These are phyloP conservation scores for Pseudocheirus occidentalis DNA, from an alignment of 2,797 vertebrate species.

Conservation along the genomic window DNA sequence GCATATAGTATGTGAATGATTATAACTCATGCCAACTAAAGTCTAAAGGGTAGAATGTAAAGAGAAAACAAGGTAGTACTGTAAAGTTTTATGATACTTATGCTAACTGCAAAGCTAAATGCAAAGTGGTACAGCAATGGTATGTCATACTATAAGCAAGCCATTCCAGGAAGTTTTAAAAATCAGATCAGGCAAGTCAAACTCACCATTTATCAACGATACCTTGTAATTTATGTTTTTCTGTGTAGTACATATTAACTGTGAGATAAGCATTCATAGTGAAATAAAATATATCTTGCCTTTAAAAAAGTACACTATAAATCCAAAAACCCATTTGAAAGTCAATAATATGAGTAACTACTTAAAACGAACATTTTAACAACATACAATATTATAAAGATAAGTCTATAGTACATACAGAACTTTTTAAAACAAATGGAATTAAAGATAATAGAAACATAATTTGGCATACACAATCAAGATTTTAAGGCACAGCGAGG, in stretches of 20 bases:
- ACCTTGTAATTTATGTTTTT: neutral
- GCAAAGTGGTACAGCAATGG: neutral
- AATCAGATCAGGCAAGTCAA: neutral
- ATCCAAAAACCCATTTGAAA: conserved; percentile 6
- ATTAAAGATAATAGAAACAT: neutral
- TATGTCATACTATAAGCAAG: neutral
- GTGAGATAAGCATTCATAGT: neutral
- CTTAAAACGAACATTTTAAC: neutral
- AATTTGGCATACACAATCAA: neutral
- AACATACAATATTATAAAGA: neutral
- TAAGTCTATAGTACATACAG: neutral
- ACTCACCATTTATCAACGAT: neutral
- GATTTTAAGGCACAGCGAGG: neutral
- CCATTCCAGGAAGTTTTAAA: neutral
- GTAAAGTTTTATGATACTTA: neutral
- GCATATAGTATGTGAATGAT: conserved; percentile 10
- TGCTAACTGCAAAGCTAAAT: conserved; percentile 14
- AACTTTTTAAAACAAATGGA: neutral
- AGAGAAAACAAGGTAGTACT: conserved; percentile 12
- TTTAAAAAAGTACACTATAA: neutral
- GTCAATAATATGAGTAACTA: neutral
- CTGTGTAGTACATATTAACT: neutral
- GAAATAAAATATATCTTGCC: neutral
- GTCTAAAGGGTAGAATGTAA: neutral
- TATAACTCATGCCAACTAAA: neutral